A percentile compares a stretch with the other conserved stretches of the same genome.
phyloP scores from a whole-genome alignment of 1,140 invertebrate genomes.

The Scaptodrosophila lebanonensis region DNA sequence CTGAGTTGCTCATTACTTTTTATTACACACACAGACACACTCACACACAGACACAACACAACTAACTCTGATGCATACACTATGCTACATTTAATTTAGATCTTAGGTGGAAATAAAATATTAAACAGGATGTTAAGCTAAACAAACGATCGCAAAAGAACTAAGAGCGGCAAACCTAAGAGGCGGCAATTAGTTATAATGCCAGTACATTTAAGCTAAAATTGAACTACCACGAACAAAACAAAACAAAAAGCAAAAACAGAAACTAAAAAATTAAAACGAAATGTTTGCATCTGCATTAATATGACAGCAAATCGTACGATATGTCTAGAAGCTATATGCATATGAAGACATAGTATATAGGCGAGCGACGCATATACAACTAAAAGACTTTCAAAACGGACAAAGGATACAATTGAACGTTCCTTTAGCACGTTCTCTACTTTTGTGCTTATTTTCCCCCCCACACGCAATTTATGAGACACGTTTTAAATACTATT shows the following conservation, averaged over 20 bases:
- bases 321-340: constrained; percentile 15
- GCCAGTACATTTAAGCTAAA: constrained; percentile 53
- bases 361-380: constrained; percentile 11
- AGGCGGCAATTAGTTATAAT: constrained; percentile 71
- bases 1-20: constrained; percentile 70
- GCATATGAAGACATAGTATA: constrained; percentile 6
- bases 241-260: not conserved
- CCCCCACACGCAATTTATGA: constrained; percentile 41
- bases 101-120: constrained; percentile 61
- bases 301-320: constrained; percentile 16
- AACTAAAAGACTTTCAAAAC: constrained; percentile 60
- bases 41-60: constrained; percentile 6
- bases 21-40: constrained; percentile 29
- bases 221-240: constrained; percentile 23
- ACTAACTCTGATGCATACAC: constrained; percentile 38
- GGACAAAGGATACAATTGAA: constrained; percentile 30
- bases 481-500: too few relatives aligned
- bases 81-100: constrained; percentile 67
- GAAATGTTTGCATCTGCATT: constrained; percentile 39
- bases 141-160: constrained; percentile 23
- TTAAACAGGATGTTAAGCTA: constrained; percentile 50
- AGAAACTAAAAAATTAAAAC: constrained; percentile 25
- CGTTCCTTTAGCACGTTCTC: constrained; percentile 23
- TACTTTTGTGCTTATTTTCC: constrained; percentile 59
- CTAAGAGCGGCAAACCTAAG: constrained; percentile 66